phyloP scores from a whole-genome alignment of 2,888 invertebrate species.

The Saturnia pavonia region DNA sequence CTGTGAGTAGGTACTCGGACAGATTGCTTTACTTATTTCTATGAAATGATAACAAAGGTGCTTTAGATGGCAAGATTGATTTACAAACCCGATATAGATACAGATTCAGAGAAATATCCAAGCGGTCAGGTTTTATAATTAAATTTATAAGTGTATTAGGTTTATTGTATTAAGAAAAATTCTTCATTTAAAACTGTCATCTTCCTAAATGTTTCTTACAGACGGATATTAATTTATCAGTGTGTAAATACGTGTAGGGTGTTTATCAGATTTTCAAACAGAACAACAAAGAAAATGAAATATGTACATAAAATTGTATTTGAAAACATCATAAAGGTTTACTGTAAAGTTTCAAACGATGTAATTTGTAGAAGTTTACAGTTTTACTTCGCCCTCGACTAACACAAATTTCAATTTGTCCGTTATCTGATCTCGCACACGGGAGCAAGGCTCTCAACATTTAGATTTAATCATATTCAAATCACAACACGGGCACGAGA shows the following conservation, averaged over 20 bases:
- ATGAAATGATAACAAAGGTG: not conserved
- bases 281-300: not conserved
- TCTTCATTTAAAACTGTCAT: no score
- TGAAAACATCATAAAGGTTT: not conserved
- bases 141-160: no score
- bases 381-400: not conserved
- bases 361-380: not conserved
- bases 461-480: conserved; percentile 63
- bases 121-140: no score
- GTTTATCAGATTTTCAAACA: not conserved
- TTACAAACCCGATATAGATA: not conserved
- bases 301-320: not conserved
- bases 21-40: not conserved
- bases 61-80: not conserved
- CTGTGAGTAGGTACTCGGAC: not conserved
- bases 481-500: conserved; percentile 45
- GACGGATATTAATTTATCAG: not conserved
- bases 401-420: conserved; percentile 8
- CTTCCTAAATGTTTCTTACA: not conserved
- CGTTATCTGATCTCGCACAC: conserved; percentile 23
- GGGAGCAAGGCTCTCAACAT: conserved; percentile 48
- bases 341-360: not conserved
- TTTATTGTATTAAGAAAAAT: no score
- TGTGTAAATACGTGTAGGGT: not conserved
- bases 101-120: no score